Base-by-base conservation (phyloP, 1,140 invertebrate genomes). In the Listronotus bonariensis region DNA sequence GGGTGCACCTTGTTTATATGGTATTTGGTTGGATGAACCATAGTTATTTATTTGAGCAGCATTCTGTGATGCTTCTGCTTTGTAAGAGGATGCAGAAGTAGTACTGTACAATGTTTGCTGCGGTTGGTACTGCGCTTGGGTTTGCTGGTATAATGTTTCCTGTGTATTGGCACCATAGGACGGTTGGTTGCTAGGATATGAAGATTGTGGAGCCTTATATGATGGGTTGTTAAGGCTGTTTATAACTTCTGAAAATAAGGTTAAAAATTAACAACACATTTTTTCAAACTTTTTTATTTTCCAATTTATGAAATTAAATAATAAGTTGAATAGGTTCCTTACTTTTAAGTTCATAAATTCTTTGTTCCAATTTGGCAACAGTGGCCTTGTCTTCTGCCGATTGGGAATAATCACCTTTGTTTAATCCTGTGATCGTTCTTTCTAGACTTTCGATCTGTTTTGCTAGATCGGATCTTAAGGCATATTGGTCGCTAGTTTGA, bases 371-470 rank as follows among this genome's bases (percentile, higher is more conserved):
- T 58, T 67, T 65, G 11, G 64, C 56, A 14, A 76, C 56, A 14
- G 67, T 56, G 10, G 48, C 52, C 60, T 68, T 67, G 49, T 77
- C 74, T 62, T 75, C 70, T 6, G 65, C 52, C 36, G 43, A 71
- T 59, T 74, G 68, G 1, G 65, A 38, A 51, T 73, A 70, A 62
- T 75, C 68, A 0, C 67, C 52, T 59, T 72, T 72, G 42, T 70
- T 68, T 18, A 58, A 66, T 26, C 52, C 45, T 1, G 49, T 69
- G 20, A 77, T 76, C 14, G 68, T 65, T 9, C 51, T 67, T 60
- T 77, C 71, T 18, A 77, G 56, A 12, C 62, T 62, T 36, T 72
- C 58, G 14, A 77, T 74, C 65, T 77, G 74, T 3, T 58, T 55
- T 17, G 57, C 71, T 9, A 77, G 48, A 17, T 76, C 74, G 8